Base-by-base conservation (phyloP, 2,113 vertebrate genomes). In the Trematomus loennbergii region DNA sequence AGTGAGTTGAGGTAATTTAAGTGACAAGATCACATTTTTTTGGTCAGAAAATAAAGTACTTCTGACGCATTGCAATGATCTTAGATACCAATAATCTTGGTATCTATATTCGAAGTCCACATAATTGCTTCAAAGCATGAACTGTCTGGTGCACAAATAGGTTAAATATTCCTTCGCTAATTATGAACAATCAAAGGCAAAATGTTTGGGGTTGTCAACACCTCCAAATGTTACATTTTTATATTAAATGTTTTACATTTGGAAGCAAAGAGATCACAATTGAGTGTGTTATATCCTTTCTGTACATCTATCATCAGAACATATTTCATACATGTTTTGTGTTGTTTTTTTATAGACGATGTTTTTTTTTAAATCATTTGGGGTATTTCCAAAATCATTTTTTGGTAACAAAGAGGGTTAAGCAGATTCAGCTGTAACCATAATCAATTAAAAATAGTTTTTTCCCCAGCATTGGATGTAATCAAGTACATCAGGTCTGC, bases 251-350 rank as follows among this genome's bases (percentile, higher is more conserved):
- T 45, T 63, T 64, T 54, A 12, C 9, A 75, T 87, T 46, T 1
- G 22, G 63, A 87, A 83, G 40, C 46, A 25, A 20, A 69, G 1
- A 4, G 49, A 48, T 13, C 15, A 67, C 49, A 49, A 15, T 16
- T 40, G 36, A 40, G 36, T 43, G 58, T 84, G 68, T 85, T 79
- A 90, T 25, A 82, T 82, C 86, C 84, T 85, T 61, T 82, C 25
- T 79, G 74, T 76, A 76, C 62, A 81, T 76, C 78, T 73, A 36
- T 36, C 33, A 36, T 22, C 22, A 22, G 22, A 22, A 22, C 22
- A 22, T 22, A 22, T 22, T 22, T 22, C 22, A 22, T 22, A 22
- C 22, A 22, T 22, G 22, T 22, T 22, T 22, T 40, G 15, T 17
- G 7, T 73, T 43, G 58, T 10, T 36, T 20, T 20, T 59, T 49